Evolutionary conservation across 92 coral and sea anemone species (phyloP), one percentile per base, ranked within the genome.

Genomic region (Epizoanthus stellaris): DNA sequence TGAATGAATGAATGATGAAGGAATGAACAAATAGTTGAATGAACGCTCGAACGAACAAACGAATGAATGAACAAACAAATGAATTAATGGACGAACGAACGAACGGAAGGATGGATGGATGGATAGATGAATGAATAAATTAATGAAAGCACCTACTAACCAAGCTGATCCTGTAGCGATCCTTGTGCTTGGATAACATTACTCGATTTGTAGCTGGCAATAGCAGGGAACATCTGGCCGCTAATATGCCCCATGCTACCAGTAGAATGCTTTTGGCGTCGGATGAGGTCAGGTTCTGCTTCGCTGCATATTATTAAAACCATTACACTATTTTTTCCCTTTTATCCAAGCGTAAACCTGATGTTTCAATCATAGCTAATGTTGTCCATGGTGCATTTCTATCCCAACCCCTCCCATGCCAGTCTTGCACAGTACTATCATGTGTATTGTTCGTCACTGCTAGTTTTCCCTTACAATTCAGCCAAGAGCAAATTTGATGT

Each of bases 221-320:
- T 79, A 4, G 57, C 71, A 5, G 83, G 83, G 7, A 79, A 64
- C 83, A 79, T 79, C 72, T 79, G 83, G 14, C 83, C 71, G 11
- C 68, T 59, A 39, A 54, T 43, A 11, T 62, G 83, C 0, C 59
- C 83, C 56, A 79, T 13, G 83, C 72, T 79, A n/a, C 83, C 83
- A 0, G 59, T 43, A 9, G 83, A 79, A 62, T 79, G 57, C 59
- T 79, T 79, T 60, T 79, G 70, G 6, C 83, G 71, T 49, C 83
- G 70, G 21, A 79, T 79, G 60, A 79, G 72, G 53, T 79, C 83
- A 2, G 83, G 83, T 12, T 79, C 83, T n/a, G 61, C 16, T 40
- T 79, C 83, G 40, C 83, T 79, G 59, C 11, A 68, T 38, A 38
- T 25, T 11, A 9, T 8, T 49, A 6, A 49, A 49, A 49, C 56